Percentiles rank a stretch among this genome's conserved stretches.
Evolutionary conservation across 2,888 invertebrate genomes (phyloP).

Genomic region (Tetranychus piercei): DNA sequence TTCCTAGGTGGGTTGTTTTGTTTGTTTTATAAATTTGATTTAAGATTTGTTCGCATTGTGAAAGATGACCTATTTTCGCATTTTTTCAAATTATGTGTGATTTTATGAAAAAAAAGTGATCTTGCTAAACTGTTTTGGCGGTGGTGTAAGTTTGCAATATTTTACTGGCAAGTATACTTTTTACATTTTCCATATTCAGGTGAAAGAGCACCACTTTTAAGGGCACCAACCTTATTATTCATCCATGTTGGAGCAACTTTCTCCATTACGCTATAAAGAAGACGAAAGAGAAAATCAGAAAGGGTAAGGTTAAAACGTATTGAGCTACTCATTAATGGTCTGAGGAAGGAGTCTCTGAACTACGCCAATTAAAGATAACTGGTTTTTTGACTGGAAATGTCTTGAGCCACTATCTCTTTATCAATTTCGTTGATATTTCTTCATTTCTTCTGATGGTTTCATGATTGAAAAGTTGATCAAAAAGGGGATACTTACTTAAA

Average conservation of each 20-base stretch:
- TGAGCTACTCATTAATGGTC: neutral
- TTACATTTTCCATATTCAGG: constrained; percentile 27
- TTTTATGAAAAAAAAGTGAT: too few species aligned
- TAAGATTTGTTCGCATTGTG: too few species aligned
- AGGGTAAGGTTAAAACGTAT: neutral
- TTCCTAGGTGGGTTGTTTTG: too few species aligned
- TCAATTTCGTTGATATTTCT: too few species aligned
- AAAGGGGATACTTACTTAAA: constrained; percentile 25
- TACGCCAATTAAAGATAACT: neutral
- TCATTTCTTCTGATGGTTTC: too few species aligned
- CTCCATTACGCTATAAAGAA: constrained; percentile 25
- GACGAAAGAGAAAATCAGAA: neutral
- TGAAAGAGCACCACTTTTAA: constrained; percentile 27
- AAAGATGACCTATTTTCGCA: too few species aligned
- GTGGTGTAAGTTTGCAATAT: neutral
- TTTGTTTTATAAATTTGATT: too few species aligned
- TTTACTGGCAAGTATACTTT: constrained; percentile 26
- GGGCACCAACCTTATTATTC: constrained; percentile 27
- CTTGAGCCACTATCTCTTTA: neutral
- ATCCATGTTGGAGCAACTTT: constrained; percentile 28
- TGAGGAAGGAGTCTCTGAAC: neutral
- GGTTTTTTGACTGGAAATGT: neutral
- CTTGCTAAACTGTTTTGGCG: too few species aligned
- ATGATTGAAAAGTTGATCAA: too few species aligned
- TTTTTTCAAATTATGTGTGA: too few species aligned